These are phyloP conservation scores for Ciona savignyi DNA, from an alignment of 23 tunicate species.

Conservation along the genomic window DNA sequence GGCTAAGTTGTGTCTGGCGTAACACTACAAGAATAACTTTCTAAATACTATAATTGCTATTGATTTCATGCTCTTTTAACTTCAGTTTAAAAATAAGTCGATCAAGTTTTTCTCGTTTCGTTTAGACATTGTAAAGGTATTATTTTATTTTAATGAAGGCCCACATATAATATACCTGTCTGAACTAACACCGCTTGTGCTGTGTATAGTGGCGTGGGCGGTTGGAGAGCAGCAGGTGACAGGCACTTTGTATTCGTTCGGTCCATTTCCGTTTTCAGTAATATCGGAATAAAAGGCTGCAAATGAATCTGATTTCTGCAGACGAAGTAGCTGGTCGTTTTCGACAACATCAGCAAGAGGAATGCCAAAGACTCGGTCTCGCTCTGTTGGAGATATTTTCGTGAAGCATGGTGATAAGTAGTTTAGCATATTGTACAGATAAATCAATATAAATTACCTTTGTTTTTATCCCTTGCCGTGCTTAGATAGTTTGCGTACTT, in stretches of 20 bases:
- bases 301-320: conserved; percentile 72
- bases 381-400: too few relatives aligned
- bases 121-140: too few relatives aligned
- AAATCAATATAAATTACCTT: conserved; percentile 35
- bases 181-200: background rate
- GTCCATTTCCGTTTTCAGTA: background rate
- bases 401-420: too few relatives aligned
- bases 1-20: too few relatives aligned
- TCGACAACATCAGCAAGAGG: conserved; percentile 86
- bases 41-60: too few relatives aligned
- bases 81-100: too few relatives aligned
- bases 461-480: conserved; percentile 39
- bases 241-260: background rate
- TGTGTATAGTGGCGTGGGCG: conserved; percentile 21
- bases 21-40: too few relatives aligned
- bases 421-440: too few relatives aligned
- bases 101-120: too few relatives aligned
- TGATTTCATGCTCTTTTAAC: too few relatives aligned
- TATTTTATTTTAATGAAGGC: too few relatives aligned
- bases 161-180: too few relatives aligned
- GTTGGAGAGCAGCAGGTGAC: conserved; percentile 25
- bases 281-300: conserved; percentile 14
- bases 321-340: conserved; percentile 88
- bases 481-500: conserved; percentile 39
- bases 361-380: conserved; percentile 87